A percentile compares a stretch with the other conserved stretches of the same genome.
These are phyloP conservation scores for Alectura lathami DNA, from an alignment of 2,113 vertebrate species.

Conservation along the genomic window DNA sequence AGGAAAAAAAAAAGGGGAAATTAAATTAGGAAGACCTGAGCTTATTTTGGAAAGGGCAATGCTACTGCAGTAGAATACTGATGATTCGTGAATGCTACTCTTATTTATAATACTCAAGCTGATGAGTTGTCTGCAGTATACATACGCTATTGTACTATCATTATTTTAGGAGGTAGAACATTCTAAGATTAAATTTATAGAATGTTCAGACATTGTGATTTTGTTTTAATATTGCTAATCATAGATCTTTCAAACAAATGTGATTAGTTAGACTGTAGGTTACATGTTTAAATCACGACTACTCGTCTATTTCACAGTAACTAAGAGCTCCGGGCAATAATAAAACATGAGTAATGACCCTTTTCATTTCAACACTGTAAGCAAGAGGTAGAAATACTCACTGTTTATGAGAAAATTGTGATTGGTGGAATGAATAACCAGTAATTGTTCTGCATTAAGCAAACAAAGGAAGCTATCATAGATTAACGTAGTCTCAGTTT, in stretches of 20 bases:
- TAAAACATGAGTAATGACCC: conserved; percentile 73
- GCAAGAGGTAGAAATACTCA: conserved; percentile 58
- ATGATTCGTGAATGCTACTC: neutral
- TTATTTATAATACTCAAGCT: neutral
- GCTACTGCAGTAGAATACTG: neutral
- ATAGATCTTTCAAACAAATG: conserved; percentile 49
- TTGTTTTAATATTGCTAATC: conserved; percentile 55
- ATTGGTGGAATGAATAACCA: conserved; percentile 68
- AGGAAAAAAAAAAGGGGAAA: too few relatives aligned
- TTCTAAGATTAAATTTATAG: conserved; percentile 37
- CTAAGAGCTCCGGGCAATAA: conserved; percentile 69
- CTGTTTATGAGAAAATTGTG: conserved; percentile 57
- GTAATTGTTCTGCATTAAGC: conserved; percentile 74
- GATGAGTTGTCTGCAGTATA: neutral
- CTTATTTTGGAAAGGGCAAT: conserved; percentile 14
- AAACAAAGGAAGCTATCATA: conserved; percentile 65
- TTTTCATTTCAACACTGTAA: conserved; percentile 63
- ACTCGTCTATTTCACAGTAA: conserved; percentile 49
- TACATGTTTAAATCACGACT: conserved; percentile 63
- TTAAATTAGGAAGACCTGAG: conserved; percentile 35
- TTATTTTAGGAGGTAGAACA: neutral
- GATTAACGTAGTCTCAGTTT: conserved; percentile 65
- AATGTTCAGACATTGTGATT: conserved; percentile 13
- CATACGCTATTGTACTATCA: neutral
- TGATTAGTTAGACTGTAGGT: conserved; percentile 54